A percentile compares a stretch with the other conserved stretches of the same genome.
Conservation (phyloP, 2,888 invertebrate species). For the Villa cingulata region DNA sequence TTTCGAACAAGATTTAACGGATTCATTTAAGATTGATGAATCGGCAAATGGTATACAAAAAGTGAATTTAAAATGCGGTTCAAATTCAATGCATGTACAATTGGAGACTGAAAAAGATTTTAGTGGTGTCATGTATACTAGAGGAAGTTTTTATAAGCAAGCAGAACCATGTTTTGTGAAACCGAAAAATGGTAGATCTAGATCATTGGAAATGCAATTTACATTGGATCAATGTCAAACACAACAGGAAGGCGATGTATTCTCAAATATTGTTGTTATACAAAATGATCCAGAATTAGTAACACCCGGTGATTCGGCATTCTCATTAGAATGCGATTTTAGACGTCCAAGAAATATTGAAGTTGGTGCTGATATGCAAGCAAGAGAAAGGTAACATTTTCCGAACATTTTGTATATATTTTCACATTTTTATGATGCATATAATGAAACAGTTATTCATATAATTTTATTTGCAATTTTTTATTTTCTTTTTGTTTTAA, state of each 20-base stretch:
- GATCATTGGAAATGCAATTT: conserved; percentile 41
- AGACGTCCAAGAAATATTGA: conserved; percentile 40
- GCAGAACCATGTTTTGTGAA: conserved; percentile 43
- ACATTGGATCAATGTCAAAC: conserved; percentile 44
- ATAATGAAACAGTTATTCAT: too few species aligned
- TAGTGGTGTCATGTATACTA: conserved; percentile 47
- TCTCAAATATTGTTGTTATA: conserved; percentile 46
- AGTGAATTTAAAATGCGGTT: conserved; percentile 43
- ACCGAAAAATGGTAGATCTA: conserved; percentile 33
- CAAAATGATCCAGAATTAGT: conserved; percentile 53
- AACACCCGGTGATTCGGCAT: conserved; percentile 51
- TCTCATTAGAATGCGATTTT: conserved; percentile 50
- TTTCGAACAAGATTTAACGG: conserved; percentile 41
- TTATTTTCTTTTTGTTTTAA: not conserved
- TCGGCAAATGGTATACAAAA: conserved; percentile 43
- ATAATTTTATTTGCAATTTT: too few species aligned
- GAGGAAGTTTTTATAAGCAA: conserved; percentile 46
- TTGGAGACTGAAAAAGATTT: conserved; percentile 43
- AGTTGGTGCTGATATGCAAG: conserved; percentile 40
- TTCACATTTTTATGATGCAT: not conserved
- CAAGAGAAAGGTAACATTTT: conserved; percentile 35
- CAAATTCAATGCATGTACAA: conserved; percentile 41
- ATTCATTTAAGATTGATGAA: conserved; percentile 44
- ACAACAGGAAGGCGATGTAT: conserved; percentile 41
- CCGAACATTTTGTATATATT: conserved; percentile 21